Evolutionary conservation across 2,797 vertebrate species (phyloP).

Genomic region (Lemur catta): DNA sequence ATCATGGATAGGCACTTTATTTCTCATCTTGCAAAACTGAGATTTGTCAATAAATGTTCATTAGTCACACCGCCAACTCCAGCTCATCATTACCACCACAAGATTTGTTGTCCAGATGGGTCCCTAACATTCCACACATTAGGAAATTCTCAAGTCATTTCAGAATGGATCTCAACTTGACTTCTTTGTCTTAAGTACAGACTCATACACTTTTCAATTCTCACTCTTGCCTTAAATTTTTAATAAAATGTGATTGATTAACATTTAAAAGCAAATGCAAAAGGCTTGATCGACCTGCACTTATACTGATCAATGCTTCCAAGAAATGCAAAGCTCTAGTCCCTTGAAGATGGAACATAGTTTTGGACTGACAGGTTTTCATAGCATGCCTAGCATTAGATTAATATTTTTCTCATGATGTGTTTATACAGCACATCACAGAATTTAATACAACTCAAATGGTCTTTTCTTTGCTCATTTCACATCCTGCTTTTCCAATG

Average conservation of each 20-base stretch:
- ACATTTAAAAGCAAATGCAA: conserved; percentile 83
- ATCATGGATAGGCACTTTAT: not conserved
- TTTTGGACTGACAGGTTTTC: conserved; percentile 65
- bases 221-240: conserved; percentile 77
- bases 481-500: conserved; percentile 22
- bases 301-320: conserved; percentile 81
- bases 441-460: conserved; percentile 45
- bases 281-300: conserved; percentile 76
- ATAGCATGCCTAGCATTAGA: conserved; percentile 51
- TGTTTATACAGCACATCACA: conserved; percentile 52
- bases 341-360: conserved; percentile 30
- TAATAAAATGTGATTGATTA: conserved; percentile 84
- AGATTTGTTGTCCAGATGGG: conserved; percentile 2
- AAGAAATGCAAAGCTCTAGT: conserved; percentile 78
- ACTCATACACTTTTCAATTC: conserved; percentile 58
- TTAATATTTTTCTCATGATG: conserved; percentile 70
- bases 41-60: conserved; percentile 45
- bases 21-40: conserved; percentile 28
- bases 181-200: conserved; percentile 60
- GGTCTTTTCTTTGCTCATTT: conserved; percentile 59
- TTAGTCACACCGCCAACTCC: not conserved
- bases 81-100: not conserved
- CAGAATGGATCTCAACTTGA: conserved; percentile 55
- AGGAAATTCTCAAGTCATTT: conserved; percentile 48
- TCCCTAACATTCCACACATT: not conserved